A percentile compares a stretch with the other conserved stretches of the same genome.
These are phyloP conservation scores for Ciconia stormi DNA, from an alignment of 2,113 vertebrate genomes.

Conservation along the genomic window DNA sequence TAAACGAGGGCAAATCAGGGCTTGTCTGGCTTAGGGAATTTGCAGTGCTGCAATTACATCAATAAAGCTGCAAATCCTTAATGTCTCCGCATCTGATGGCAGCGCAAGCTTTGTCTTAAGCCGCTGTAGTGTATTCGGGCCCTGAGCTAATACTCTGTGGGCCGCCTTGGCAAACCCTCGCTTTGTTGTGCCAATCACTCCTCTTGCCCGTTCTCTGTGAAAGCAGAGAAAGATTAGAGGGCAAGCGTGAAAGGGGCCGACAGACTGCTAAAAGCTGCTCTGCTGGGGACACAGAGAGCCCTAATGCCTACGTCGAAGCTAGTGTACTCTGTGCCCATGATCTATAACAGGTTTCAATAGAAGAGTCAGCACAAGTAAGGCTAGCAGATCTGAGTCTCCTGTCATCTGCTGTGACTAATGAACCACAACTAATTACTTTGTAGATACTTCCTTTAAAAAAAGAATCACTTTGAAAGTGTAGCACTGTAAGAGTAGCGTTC, in stretches of 20 bases:
- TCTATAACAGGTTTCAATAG: background rate
- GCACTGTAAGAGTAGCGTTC: background rate
- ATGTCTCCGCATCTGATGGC: background rate
- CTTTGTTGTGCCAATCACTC: background rate
- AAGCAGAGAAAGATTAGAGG: background rate
- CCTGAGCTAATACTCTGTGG: background rate
- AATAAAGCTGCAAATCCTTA: background rate
- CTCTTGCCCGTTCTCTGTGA: background rate
- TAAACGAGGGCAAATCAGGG: background rate
- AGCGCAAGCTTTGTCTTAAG: background rate
- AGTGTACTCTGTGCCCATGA: too few species aligned
- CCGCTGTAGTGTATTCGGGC: background rate
- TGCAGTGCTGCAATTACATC: background rate
- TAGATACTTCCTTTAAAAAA: background rate
- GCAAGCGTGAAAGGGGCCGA: accelerated
- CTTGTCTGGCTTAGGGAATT: background rate
- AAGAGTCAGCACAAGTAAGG: background rate
- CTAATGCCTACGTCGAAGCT: accelerated
- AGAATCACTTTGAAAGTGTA: background rate
- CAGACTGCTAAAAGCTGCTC: background rate
- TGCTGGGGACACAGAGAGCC: background rate
- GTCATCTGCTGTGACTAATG: background rate
- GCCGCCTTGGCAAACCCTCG: background rate
- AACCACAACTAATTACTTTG: background rate
- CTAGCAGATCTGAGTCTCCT: background rate